Evolutionary conservation across 1,140 invertebrate species (phyloP).

Genomic region (Oppia nitens): DNA sequence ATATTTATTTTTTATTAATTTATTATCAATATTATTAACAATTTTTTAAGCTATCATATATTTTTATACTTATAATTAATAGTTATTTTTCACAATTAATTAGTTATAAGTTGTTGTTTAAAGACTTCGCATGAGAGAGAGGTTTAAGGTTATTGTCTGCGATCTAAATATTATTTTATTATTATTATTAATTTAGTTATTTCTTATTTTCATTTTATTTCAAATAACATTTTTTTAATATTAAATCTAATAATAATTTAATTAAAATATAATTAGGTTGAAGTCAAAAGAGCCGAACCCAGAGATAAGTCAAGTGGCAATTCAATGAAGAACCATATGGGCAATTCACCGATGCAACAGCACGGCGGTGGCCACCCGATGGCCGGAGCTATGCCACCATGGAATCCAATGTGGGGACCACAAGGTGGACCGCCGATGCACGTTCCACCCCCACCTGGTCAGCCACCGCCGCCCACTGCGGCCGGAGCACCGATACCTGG

Average conservation of each 20-base stretch:
- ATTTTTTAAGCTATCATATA: too few relatives aligned
- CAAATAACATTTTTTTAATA: not conserved
- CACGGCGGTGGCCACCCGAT: not conserved
- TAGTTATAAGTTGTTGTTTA: not conserved
- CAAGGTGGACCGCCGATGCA: conserved; percentile 5
- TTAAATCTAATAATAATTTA: not conserved
- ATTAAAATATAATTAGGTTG: conserved; percentile 14
- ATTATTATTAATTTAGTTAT: not conserved
- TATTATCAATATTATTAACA: too few relatives aligned
- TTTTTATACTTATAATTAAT: too few relatives aligned
- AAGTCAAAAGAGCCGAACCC: conserved; percentile 17
- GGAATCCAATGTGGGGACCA: not conserved
- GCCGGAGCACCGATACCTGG: not conserved
- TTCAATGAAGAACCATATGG: not conserved
- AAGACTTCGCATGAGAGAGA: not conserved
- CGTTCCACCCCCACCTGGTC: conserved; percentile 1
- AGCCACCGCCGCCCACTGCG: conserved; percentile 1
- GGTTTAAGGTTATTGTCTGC: not conserved
- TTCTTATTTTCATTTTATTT: conserved; percentile 1
- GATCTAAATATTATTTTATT: not conserved
- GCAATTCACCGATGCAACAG: not conserved
- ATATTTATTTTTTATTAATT: too few relatives aligned
- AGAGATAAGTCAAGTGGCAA: conserved; percentile 9
- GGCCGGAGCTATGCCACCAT: not conserved
- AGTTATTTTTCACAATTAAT: too few relatives aligned